These are phyloP conservation scores for Apostichopus japonicus DNA, from an alignment of 35 echinoderm and acorn worm species.

Conservation along the genomic window DNA sequence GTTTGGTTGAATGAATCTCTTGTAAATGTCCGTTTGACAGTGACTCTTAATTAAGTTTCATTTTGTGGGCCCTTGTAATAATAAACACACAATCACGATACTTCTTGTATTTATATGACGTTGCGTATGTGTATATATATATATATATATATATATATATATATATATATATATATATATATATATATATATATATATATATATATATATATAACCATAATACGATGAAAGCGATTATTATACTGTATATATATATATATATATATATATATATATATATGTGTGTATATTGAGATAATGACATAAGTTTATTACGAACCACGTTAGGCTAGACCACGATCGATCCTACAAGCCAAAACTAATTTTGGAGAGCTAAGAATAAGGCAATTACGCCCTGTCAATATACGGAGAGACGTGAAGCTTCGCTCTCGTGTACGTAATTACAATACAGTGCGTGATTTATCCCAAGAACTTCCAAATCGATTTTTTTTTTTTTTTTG, in stretches of 20 bases:
- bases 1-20: too few species aligned
- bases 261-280: background rate
- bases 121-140: background rate
- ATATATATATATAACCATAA: background rate
- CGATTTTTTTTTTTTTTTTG: constrained; percentile 13
- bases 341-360: constrained; percentile 43
- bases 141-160: constrained; percentile 1
- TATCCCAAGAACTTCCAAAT: background rate
- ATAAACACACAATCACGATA: too few species aligned
- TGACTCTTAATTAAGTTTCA: too few species aligned
- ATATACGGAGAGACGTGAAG: background rate
- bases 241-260: background rate
- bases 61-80: too few species aligned
- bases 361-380: background rate
- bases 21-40: too few species aligned
- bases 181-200: background rate
- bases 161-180: background rate
- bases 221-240: too few species aligned
- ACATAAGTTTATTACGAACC: background rate
- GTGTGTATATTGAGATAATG: background rate
- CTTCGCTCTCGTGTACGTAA: background rate
- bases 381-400: constrained; percentile 41
- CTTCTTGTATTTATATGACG: background rate
- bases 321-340: background rate
- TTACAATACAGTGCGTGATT: constrained; percentile 26